Evolutionary conservation across 2,888 invertebrate genomes (phyloP).

Genomic region (Helleia helle): DNA sequence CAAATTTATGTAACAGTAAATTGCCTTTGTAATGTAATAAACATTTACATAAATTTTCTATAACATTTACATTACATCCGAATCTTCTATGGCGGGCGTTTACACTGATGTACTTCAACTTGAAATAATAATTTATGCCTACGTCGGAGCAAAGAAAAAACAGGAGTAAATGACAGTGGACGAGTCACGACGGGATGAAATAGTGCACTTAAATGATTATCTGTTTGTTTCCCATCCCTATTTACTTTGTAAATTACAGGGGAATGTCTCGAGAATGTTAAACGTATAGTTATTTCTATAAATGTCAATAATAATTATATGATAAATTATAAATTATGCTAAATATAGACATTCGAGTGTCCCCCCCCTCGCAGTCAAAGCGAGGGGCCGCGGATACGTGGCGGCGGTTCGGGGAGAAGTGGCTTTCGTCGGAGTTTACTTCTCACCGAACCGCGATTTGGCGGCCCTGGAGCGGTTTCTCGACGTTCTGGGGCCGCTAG

Average conservation of each 20-base stretch:
- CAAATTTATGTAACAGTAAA: conserved; percentile 59
- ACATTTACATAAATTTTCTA: conserved; percentile 69
- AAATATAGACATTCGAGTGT: too few relatives aligned
- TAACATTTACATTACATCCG: conserved; percentile 68
- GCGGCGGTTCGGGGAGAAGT: too few relatives aligned
- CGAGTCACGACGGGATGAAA: conserved; percentile 9
- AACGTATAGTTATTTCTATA: not conserved
- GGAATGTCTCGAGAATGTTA: not conserved
- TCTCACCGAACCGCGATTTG: too few relatives aligned
- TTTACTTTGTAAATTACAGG: conserved; percentile 3
- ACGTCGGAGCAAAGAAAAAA: conserved; percentile 18
- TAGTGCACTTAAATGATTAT: conserved; percentile 11
- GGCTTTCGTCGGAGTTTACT: too few relatives aligned
- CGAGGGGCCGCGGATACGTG: too few relatives aligned
- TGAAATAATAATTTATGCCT: conserved; percentile 26
- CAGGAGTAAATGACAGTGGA: conserved; percentile 9
- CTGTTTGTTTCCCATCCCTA: conserved; percentile 7
- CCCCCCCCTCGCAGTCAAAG: too few relatives aligned
- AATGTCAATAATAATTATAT: conserved; percentile 1
- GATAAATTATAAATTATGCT: not conserved
- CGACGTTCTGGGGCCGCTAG: too few relatives aligned
- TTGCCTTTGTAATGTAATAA: conserved; percentile 66
- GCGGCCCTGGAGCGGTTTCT: too few relatives aligned
- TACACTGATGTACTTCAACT: conserved; percentile 20
- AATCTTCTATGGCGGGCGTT: conserved; percentile 25